phyloP scores from a whole-genome alignment of 2,888 invertebrate species.

The Acronicta psi region DNA sequence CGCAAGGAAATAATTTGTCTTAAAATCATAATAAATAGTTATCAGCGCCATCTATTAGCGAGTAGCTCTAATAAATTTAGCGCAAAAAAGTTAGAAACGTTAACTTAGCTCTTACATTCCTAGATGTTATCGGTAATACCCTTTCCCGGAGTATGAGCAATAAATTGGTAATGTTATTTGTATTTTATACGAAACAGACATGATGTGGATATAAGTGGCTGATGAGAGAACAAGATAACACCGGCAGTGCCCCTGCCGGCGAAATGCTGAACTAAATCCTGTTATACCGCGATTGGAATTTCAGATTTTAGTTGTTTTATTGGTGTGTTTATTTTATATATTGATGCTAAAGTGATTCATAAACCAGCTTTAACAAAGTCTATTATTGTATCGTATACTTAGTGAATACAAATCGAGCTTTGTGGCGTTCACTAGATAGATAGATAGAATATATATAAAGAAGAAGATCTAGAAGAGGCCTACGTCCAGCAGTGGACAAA shows the following conservation, averaged over 20 bases:
- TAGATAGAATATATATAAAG: too few relatives aligned
- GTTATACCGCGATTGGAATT: constrained; percentile 25
- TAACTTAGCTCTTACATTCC: background rate
- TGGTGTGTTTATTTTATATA: constrained; percentile 6
- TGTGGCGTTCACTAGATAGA: too few relatives aligned
- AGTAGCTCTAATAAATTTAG: constrained; percentile 10
- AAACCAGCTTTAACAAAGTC: too few relatives aligned
- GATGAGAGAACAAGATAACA: constrained; percentile 23
- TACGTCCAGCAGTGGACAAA: too few relatives aligned
- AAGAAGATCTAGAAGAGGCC: too few relatives aligned
- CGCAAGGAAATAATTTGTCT: too few relatives aligned
- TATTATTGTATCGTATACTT: too few relatives aligned
- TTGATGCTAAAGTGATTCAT: too few relatives aligned
- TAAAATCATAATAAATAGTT: background rate
- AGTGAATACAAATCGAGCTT: too few relatives aligned
- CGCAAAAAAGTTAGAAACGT: too few relatives aligned
- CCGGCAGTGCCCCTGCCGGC: constrained; percentile 19
- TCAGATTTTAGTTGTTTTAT: constrained; percentile 29
- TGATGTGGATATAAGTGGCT: constrained; percentile 38
- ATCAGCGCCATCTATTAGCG: constrained; percentile 16
- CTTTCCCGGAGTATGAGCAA: constrained; percentile 18
- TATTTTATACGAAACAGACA: constrained; percentile 42
- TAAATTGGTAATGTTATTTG: constrained; percentile 31
- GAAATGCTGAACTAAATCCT: constrained; percentile 5
- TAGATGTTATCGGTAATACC: constrained; percentile 22